Evolutionary conservation across 1,140 invertebrate genomes (phyloP).

Genomic region (Bombyx mandarina): DNA sequence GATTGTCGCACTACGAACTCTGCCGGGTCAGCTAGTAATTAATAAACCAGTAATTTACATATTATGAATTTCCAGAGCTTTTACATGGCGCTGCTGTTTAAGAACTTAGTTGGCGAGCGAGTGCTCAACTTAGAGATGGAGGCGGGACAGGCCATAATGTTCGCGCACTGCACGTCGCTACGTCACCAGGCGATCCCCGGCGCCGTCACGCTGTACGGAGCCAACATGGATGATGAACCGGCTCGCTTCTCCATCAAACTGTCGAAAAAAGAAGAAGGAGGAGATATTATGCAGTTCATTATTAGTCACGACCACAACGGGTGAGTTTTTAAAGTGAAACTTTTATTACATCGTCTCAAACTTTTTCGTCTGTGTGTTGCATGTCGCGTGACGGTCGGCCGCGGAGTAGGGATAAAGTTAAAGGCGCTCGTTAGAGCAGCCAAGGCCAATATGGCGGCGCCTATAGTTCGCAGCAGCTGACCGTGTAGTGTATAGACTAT

Average conservation of each 20-base stretch:
- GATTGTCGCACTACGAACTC: no score
- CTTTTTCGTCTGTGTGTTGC: no score
- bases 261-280: constrained; percentile 41
- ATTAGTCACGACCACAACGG: constrained; percentile 39
- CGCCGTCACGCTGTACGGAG: constrained; percentile 46
- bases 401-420: no score
- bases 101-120: constrained; percentile 54
- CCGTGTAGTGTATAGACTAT: no score
- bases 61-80: constrained; percentile 41
- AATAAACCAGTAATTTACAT: no score
- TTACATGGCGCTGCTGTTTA: constrained; percentile 62
- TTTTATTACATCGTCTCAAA: no score
- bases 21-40: no score
- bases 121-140: constrained; percentile 43
- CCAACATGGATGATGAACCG: constrained; percentile 47
- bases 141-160: constrained; percentile 33
- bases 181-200: constrained; percentile 38
- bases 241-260: constrained; percentile 48
- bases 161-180: constrained; percentile 56
- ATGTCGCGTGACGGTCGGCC: no score
- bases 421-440: no score
- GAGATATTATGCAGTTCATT: constrained; percentile 60
- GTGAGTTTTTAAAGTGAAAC: constrained; percentile 19
- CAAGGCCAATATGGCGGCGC: no score
- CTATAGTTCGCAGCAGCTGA: no score